Evolutionary conservation across 2,888 invertebrate species (phyloP), one percentile per base, ranked within the genome.

Genomic region (Pyrgus malvae): DNA sequence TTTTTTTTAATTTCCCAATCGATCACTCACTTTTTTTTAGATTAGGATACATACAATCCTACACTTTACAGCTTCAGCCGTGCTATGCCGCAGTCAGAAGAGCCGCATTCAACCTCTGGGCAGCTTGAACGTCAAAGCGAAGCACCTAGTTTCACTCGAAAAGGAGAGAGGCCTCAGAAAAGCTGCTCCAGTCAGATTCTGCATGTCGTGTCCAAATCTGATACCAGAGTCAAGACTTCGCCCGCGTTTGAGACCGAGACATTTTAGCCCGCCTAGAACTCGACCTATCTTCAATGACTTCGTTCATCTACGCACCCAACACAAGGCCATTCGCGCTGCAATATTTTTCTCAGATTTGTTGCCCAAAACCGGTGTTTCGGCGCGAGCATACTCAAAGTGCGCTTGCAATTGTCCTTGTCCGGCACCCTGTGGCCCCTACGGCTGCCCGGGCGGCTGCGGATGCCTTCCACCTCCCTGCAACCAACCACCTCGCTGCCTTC

Each of bases 381-480:
- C 45, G 6, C 63, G 78, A n/a, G 49, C 61, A 4, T 75, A 69
- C 55, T 61, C 70, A 2, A 66, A 63, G 29, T 61, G 62, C 48
- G 45, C 51, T 17, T 61, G 56, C 19, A 61, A 65, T 3, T 69
- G 67, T 51, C 64, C 70, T 0, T 73, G 73, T 48, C 74, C 74
- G 0, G 64, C 66, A 12, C 63, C 77, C 0, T 75, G 77, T 45
- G 69, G 72, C 0, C 75, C 76, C 0, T 74, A 68, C 54, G 74
- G 76, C n/a, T 64, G 66, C 40, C 50, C 70, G 2, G 55, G 66
- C 0, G 75, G 77, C 12, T 77, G 76, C 42, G 62, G 65, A 38
- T 77, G 75, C 44, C 69, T 84, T 0, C 86, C 85, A 0, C 83
- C 83, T 0, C 84, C 84, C 0, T 80, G 83, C 58, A 79, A 81